These are phyloP conservation scores for Holacanthus passer DNA, from an alignment of 2,113 vertebrate genomes.

Conservation along the genomic window DNA sequence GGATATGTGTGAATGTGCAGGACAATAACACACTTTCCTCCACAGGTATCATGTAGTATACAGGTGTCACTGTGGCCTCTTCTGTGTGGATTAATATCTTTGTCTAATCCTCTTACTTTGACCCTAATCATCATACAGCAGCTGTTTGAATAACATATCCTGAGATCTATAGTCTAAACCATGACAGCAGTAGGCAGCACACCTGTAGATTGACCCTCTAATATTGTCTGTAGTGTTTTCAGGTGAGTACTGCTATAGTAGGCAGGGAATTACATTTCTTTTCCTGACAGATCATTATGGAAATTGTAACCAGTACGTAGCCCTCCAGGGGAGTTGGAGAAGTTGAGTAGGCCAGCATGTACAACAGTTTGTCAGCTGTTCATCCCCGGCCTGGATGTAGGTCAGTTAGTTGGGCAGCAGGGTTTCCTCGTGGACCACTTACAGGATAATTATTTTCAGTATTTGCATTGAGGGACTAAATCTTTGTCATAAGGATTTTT, in stretches of 20 bases:
- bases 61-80: conserved; percentile 49
- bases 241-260: neutral
- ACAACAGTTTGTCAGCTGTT: conserved; percentile 42
- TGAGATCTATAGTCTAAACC: conserved; percentile 19
- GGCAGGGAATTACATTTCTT: conserved; percentile 31
- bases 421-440: neutral
- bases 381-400: conserved; percentile 35
- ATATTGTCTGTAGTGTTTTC: neutral
- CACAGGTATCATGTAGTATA: conserved; percentile 1
- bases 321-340: conserved; percentile 27
- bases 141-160: conserved; percentile 46
- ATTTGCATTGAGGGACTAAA: neutral
- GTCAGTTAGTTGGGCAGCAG: conserved; percentile 38
- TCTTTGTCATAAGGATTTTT: neutral
- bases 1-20: neutral
- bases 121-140: conserved; percentile 69
- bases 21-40: neutral
- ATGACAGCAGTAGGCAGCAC: neutral
- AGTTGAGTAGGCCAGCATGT: conserved; percentile 48
- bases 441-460: neutral
- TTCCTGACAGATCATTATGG: conserved; percentile 49
- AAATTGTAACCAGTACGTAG: conserved; percentile 26
- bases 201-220: conserved; percentile 35
- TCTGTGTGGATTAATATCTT: conserved; percentile 77
- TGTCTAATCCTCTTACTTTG: conserved; percentile 80